Percentiles rank a stretch among this genome's conserved stretches.
Conservation (phyloP, 2,797 vertebrate genomes). For the Alca torda region DNA sequence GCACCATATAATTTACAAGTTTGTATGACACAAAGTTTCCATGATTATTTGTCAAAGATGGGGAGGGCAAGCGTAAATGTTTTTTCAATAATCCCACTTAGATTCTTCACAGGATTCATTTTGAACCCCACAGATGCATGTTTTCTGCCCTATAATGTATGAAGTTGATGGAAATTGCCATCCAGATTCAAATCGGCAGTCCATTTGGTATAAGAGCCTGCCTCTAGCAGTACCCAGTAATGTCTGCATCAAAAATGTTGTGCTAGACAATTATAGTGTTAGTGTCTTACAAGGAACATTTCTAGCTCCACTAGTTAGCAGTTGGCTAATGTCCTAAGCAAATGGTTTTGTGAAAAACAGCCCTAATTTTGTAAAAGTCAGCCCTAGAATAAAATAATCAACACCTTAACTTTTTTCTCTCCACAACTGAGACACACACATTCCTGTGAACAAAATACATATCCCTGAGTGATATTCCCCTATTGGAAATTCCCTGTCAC, state of each 20-base stretch:
- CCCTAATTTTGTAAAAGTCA: background rate
- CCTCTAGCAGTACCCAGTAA: background rate
- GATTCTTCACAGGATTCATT: background rate
- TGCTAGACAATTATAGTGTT: background rate
- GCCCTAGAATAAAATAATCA: background rate
- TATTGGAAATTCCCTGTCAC: background rate
- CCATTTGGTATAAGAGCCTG: background rate
- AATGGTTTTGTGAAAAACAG: background rate
- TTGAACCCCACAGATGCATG: background rate
- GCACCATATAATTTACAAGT: background rate
- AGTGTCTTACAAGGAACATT: background rate
- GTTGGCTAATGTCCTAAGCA: background rate
- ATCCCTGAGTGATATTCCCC: background rate
- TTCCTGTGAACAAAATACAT: background rate
- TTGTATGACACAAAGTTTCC: background rate
- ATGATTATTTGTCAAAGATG: background rate
- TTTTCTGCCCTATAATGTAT: background rate
- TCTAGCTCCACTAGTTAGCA: background rate
- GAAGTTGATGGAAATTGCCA: background rate
- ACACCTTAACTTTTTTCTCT: background rate
- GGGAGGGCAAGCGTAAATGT: background rate
- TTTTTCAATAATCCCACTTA: background rate
- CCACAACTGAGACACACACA: background rate
- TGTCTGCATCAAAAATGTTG: background rate
- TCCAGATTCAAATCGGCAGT: background rate